Percentiles rank a stretch among this genome's conserved stretches.
Conservation (phyloP, 1,140 invertebrate genomes). For the Orchestia grillus region DNA sequence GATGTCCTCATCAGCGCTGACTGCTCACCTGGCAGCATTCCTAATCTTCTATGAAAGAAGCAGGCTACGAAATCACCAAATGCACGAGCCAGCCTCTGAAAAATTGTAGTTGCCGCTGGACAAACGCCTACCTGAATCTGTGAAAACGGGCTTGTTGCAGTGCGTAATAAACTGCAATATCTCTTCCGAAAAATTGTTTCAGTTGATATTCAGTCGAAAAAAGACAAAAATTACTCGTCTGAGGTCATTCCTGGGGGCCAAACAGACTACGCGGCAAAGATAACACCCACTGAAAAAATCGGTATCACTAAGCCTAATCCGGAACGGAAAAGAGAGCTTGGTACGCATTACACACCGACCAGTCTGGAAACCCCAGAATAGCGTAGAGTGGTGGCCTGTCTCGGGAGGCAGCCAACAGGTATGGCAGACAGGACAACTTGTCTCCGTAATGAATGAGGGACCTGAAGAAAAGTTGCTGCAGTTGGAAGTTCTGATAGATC, state of each 20-base stretch:
- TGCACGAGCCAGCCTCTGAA: background rate
- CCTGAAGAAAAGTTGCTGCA: constrained; percentile 51
- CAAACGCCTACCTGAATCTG: background rate
- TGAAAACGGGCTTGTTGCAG: background rate
- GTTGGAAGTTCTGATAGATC: constrained; percentile 55
- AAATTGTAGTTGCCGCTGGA: background rate
- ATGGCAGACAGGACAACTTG: constrained; percentile 40
- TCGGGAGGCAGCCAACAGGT: constrained; percentile 7
- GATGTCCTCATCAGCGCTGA: background rate
- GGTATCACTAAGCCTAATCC: background rate
- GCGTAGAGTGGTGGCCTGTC: background rate
- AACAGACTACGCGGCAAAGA: background rate
- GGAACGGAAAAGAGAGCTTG: background rate
- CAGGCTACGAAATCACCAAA: background rate
- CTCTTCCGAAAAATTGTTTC: background rate
- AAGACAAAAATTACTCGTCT: background rate
- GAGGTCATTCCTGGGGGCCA: background rate
- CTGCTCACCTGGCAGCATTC: background rate
- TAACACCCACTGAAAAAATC: background rate
- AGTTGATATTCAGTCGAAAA: background rate
- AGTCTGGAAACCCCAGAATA: background rate
- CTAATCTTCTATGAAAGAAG: background rate
- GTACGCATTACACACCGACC: background rate
- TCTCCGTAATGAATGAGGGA: constrained; percentile 54
- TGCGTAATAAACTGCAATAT: background rate